Base-by-base conservation (phyloP, 2,888 invertebrate genomes). In the Heliothis peltigera region DNA sequence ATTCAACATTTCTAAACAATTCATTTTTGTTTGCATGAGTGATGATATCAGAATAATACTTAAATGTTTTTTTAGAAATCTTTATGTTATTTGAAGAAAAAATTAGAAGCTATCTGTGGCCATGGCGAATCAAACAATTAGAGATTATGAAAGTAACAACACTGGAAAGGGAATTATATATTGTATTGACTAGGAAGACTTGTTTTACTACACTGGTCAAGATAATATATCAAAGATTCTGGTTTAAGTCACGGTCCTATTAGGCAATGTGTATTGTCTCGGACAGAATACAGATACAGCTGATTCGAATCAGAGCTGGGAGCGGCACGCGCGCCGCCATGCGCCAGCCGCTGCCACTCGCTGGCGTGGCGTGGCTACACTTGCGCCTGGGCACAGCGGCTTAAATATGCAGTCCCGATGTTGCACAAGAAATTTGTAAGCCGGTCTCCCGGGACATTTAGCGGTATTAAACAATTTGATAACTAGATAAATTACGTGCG, bases 371-470 rank as follows among this genome's bases (percentile, higher is more conserved):
- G 71, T 79, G 68, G 75, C 70, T 68, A 70, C 59, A 64, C 75
- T 78, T 79, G 82, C 78, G 76, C 77, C 81, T 80, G 87, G 85
- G 87, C 86, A 86, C 80, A 84, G 79, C 82, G 74, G 77, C 83
- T 88, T 70, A 86, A 84, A 87, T 87, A 89, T 86, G 84, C 87
- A 85, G 82, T 80, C 83, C 84, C 81, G 64, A 73, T 72, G 81
- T 90, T 92, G 85, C 89, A 89, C 89, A 91, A 92, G 87, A 76
- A 75, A 80, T 80, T 82, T 83, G 78, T 78, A 80, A 81, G 77
- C 82, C 51, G 74, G 79, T 83, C 79, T 81, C 84, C 65, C 77
- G 83, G 79, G 83, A 84, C 80, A 80, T 76, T 78, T 70, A 79
- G 78, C 72, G 68, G 79, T 80, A 79, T 87, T 85, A 81, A 79